Evolutionary conservation across 2,888 invertebrate genomes (phyloP).

Genomic region (Pterostichus madidus): DNA sequence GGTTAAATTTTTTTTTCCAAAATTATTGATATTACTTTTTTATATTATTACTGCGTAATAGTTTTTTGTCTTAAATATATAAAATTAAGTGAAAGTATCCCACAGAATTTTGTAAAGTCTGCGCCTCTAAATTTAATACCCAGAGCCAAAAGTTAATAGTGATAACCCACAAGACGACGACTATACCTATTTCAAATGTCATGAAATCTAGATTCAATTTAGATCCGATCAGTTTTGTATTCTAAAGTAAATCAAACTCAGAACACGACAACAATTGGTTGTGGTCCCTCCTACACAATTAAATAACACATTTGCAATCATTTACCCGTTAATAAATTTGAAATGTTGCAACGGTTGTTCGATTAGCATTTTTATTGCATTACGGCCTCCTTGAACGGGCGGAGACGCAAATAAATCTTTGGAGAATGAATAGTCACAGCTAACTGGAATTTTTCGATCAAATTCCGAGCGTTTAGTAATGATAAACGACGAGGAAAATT

Average conservation of each 20-base stretch:
- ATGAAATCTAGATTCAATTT: constrained; percentile 5
- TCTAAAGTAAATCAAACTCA: neutral
- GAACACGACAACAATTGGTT: constrained; percentile 12
- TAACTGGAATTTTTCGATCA: too few species aligned
- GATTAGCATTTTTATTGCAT: constrained; percentile 57
- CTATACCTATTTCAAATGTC: neutral
- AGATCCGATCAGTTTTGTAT: constrained; percentile 6
- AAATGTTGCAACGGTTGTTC: constrained; percentile 51
- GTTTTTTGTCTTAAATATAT: too few species aligned
- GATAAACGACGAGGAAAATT: neutral
- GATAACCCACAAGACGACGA: too few species aligned
- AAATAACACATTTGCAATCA: constrained; percentile 53
- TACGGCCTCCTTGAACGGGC: constrained; percentile 38
- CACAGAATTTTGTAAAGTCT: too few species aligned
- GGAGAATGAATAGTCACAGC: constrained; percentile 21
- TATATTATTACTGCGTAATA: too few species aligned
- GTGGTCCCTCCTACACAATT: constrained; percentile 40
- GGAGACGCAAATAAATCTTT: constrained; percentile 33
- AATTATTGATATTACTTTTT: too few species aligned
- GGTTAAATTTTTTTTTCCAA: too few species aligned
- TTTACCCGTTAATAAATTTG: constrained; percentile 44
- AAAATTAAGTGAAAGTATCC: too few species aligned
- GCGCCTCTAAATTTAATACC: too few species aligned
- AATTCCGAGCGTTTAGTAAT: too few species aligned
- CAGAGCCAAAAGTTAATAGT: too few species aligned